Evolutionary conservation across 2,888 invertebrate species (phyloP).

Genomic region (Synanthedon andrenaeformis): DNA sequence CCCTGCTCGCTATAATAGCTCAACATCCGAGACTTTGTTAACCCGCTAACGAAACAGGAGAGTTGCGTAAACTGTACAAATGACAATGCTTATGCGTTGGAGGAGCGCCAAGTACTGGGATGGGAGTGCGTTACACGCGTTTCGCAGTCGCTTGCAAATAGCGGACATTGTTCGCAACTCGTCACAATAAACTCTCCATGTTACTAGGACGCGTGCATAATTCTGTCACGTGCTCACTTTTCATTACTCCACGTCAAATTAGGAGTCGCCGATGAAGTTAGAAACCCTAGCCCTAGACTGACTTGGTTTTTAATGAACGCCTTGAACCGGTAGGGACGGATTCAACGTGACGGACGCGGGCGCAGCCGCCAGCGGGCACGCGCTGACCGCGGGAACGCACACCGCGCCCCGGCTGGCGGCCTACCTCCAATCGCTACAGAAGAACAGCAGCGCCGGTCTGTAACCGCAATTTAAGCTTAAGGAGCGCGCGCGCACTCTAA

Average conservation of each 20-base stretch:
- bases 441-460: constrained; percentile 44
- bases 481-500: constrained; percentile 3
- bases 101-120: not conserved
- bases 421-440: constrained; percentile 65
- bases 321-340: constrained; percentile 21
- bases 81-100: not conserved
- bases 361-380: constrained; percentile 10
- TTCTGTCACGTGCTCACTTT: too few species aligned
- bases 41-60: too few species aligned
- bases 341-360: constrained; percentile 31
- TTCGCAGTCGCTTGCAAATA: not conserved
- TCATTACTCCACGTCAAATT: too few species aligned
- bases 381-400: constrained; percentile 49
- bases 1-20: too few species aligned
- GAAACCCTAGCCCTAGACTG: too few species aligned
- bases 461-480: constrained; percentile 1
- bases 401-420: constrained; percentile 59
- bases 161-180: not conserved
- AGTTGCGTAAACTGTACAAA: too few species aligned
- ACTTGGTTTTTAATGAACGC: too few species aligned
- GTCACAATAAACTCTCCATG: not conserved
- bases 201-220: too few species aligned
- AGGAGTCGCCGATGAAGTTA: too few species aligned
- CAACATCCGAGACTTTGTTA: too few species aligned
- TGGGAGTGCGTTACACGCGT: not conserved